Evolutionary conservation across 2,888 invertebrate genomes (phyloP), one percentile per base, ranked within the genome.

Genomic region (Harpagoxenus sublaevis): DNA sequence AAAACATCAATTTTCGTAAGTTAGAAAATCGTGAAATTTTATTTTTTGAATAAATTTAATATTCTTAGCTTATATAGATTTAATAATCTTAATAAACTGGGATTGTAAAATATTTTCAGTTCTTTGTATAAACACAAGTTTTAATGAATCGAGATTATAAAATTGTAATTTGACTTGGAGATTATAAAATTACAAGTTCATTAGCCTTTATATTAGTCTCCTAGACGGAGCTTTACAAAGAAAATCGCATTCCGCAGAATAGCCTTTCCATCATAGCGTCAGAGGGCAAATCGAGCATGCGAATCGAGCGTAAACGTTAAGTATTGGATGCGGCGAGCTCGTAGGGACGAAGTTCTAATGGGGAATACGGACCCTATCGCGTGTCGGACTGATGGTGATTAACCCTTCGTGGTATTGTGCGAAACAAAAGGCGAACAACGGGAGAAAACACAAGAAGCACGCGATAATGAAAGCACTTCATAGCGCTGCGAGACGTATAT

Each of bases 401-500:
- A 86, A 87, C 84, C 86, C 88, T 86, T 85, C 73, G 83, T 53
- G 73, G 89, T 81, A 91, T 92, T 92, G 92, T 91, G 74, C 78
- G 65, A 79, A 77, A 86, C 83, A 85, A 91, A 92, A 91, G 88
- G 86, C 87, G 89, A 88, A 86, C 85, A 89, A 90, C 75, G 12
- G 55, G 63, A 79, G 78, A 87, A 87, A 87, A 66, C 87, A 87
- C 83, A 90, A 89, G 85, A 77, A 74, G 84, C 68, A 82, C 66
- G 86, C 84, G 87, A 89, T 92, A 92, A 92, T 92, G 84, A 89
- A 75, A 77, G 83, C 75, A 84, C 39, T 83, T 66, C 39, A 73
- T 71, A 68, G 66, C 66, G 77, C 55, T 63, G 71, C 77, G 84
- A 75, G 83, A 88, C 55, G 71, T 71, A 84, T 73, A 60, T 45